These are phyloP conservation scores for Ficedula albicollis DNA, from an alignment of 2,797 vertebrate species.

Conservation along the genomic window DNA sequence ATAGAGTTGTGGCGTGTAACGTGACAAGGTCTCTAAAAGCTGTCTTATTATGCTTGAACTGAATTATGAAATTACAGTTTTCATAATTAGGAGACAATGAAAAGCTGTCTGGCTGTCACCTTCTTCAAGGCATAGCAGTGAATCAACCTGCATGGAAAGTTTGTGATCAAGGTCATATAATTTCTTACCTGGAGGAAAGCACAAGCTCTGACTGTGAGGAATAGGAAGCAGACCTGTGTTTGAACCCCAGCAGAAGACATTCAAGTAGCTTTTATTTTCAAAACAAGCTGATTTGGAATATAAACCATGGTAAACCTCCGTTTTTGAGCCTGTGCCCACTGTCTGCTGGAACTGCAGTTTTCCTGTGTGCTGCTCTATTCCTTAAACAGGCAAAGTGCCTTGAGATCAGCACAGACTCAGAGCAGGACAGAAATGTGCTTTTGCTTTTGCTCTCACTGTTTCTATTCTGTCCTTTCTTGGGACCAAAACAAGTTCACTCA, in stretches of 20 bases:
- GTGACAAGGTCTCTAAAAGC: not conserved
- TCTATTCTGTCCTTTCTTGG: not conserved
- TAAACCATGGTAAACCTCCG: not conserved
- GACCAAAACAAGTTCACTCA: not conserved
- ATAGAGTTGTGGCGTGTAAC: not conserved
- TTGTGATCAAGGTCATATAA: not conserved
- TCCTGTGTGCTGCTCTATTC: not conserved
- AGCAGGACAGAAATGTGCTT: not conserved
- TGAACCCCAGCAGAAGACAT: not conserved
- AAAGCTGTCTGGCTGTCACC: not conserved
- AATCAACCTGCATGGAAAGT: not conserved
- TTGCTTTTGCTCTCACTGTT: not conserved
- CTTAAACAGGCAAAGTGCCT: not conserved
- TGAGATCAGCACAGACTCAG: not conserved
- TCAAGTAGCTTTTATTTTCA: not conserved
- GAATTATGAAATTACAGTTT: not conserved
- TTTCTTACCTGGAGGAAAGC: not conserved
- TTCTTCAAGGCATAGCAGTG: not conserved
- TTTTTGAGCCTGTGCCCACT: not conserved
- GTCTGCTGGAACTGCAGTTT: not conserved
- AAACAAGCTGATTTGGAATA: not conserved
- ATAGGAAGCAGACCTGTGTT: not conserved
- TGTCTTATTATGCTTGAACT: not conserved
- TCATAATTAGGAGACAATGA: not conserved
- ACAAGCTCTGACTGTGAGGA: not conserved